phyloP scores from a whole-genome alignment of 1,140 invertebrate genomes.

The Yoshiicerus persimilis region DNA sequence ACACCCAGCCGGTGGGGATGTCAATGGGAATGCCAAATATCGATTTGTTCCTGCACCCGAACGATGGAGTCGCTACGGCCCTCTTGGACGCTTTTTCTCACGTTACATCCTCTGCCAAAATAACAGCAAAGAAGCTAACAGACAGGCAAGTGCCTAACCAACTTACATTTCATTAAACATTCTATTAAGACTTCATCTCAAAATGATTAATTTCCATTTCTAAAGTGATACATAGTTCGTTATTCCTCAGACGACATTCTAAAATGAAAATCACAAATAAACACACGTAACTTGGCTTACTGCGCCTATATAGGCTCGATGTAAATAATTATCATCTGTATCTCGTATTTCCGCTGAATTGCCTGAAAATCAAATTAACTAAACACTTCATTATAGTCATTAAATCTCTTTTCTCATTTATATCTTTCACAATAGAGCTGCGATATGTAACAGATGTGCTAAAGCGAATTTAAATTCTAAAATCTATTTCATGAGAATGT shows the following conservation, averaged over 20 bases:
- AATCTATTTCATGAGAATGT: no score
- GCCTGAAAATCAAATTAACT: background rate
- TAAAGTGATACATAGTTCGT: background rate
- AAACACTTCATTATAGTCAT: no score
- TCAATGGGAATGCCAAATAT: conserved; percentile 49
- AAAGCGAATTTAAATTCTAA: no score
- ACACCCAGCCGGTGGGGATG: conserved; percentile 45
- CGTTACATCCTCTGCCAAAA: conserved; percentile 48
- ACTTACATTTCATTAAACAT: background rate
- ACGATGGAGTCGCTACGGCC: conserved; percentile 33
- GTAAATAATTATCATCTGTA: background rate
- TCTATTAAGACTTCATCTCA: background rate
- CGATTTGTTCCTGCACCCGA: conserved; percentile 44
- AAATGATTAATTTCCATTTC: background rate
- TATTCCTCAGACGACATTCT: background rate
- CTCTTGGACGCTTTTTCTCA: conserved; percentile 45
- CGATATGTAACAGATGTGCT: no score
- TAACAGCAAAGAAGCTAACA: conserved; percentile 39
- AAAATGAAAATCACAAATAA: background rate
- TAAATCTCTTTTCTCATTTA: background rate
- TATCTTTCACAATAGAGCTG: no score
- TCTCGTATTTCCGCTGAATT: background rate
- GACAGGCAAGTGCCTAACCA: conserved; percentile 37
- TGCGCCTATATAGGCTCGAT: background rate
- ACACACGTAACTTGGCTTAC: no score